Evolutionary conservation across 1,140 invertebrate genomes (phyloP).

Genomic region (Arion vulgaris): DNA sequence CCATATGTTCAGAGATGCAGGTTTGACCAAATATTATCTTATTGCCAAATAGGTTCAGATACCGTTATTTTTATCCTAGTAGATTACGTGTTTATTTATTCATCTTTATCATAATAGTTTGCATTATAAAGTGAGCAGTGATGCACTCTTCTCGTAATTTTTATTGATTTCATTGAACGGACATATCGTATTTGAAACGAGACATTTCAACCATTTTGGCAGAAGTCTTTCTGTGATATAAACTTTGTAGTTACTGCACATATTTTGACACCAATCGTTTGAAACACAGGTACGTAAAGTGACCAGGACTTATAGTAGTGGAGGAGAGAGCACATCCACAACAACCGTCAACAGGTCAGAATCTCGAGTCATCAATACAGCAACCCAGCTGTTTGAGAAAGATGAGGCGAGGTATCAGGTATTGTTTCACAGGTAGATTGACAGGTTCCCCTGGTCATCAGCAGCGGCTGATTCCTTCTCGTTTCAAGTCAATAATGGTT

Average conservation of each 20-base stretch:
- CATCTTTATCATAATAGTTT: too few species aligned
- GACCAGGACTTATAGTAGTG: slow-evolving; percentile 5
- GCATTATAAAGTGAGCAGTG: too few species aligned
- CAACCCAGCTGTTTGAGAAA: slow-evolving; percentile 27
- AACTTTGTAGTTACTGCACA: background rate
- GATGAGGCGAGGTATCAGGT: slow-evolving; percentile 35
- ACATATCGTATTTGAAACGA: too few species aligned
- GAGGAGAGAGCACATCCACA: slow-evolving; percentile 14
- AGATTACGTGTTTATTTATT: too few species aligned
- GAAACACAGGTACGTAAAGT: slow-evolving; percentile 28
- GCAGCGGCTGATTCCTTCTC: background rate
- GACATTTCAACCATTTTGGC: too few species aligned
- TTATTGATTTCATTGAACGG: too few species aligned
- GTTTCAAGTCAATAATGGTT: too few species aligned
- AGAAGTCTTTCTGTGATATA: background rate
- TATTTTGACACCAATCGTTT: background rate
- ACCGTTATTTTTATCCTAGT: too few species aligned
- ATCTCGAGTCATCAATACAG: slow-evolving; percentile 17
- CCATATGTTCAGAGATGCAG: too few species aligned
- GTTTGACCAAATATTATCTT: too few species aligned
- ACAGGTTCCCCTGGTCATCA: background rate
- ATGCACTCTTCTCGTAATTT: too few species aligned
- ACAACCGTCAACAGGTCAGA: slow-evolving; percentile 9
- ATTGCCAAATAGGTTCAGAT: too few species aligned
- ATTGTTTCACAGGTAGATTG: slow-evolving; percentile 16